Evolutionary conservation across 2,113 vertebrate species (phyloP).

Genomic region (Indicator maculatus): DNA sequence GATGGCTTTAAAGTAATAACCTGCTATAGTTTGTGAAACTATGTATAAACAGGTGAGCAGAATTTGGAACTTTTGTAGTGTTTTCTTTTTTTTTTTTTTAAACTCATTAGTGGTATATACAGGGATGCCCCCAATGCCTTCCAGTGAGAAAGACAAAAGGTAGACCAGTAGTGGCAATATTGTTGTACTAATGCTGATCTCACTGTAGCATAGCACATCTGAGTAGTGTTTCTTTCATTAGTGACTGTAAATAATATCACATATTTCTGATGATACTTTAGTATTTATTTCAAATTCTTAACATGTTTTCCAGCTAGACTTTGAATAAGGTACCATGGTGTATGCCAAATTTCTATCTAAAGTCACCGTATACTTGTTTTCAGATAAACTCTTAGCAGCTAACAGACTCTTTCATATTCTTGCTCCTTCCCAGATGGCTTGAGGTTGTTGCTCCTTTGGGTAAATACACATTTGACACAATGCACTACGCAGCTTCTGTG

Average conservation of each 20-base stretch:
- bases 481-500: neutral
- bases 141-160: neutral
- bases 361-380: neutral
- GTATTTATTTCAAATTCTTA: slow-evolving; percentile 3
- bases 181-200: neutral
- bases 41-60: slow-evolving; percentile 28
- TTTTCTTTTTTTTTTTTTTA: neutral
- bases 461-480: slow-evolving; percentile 4
- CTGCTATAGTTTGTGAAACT: slow-evolving; percentile 33
- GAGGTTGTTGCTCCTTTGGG: neutral
- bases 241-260: neutral
- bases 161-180: neutral
- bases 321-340: neutral
- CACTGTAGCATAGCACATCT: neutral
- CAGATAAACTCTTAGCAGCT: neutral
- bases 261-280: neutral
- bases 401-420: neutral
- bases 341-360: neutral
- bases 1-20: slow-evolving; percentile 50
- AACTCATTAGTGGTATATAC: neutral
- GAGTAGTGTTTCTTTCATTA: neutral
- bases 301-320: neutral
- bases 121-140: neutral
- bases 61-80: neutral
- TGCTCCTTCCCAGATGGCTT: neutral